phyloP scores from a whole-genome alignment of 1,140 invertebrate species.

The Apis mellifera region DNA sequence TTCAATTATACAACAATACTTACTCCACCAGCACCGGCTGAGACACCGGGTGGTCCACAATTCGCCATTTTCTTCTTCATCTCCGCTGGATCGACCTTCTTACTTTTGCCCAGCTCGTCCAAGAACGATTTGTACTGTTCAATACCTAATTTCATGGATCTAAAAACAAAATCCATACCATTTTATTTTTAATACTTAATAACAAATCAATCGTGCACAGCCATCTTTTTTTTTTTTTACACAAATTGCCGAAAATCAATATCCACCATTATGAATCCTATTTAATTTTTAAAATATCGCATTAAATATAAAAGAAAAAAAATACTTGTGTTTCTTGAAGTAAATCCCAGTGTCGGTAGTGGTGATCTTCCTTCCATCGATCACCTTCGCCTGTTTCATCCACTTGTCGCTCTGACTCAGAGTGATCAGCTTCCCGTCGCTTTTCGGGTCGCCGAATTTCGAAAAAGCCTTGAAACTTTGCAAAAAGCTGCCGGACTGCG shows the following conservation, averaged over 20 bases:
- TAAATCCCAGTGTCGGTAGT: conserved; percentile 94
- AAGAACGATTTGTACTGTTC: conserved; percentile 91
- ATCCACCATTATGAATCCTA: too few relatives aligned
- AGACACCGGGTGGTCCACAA: conserved; percentile 88
- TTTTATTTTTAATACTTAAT: background rate
- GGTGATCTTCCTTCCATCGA: conserved; percentile 93
- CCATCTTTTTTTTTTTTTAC: too few relatives aligned
- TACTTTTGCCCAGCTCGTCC: conserved; percentile 90
- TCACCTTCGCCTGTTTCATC: conserved; percentile 97
- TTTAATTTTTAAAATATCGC: background rate
- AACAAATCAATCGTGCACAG: too few relatives aligned
- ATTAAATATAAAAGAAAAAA: background rate
- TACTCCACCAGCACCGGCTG: conserved; percentile 78
- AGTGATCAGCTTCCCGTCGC: conserved; percentile 92
- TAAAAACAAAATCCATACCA: conserved; percentile 45
- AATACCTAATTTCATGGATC: conserved; percentile 85
- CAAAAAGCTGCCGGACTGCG: conserved; percentile 64
- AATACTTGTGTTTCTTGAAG: conserved; percentile 93
- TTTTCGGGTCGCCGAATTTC: conserved; percentile 94
- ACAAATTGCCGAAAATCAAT: too few relatives aligned
- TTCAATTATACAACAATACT: conserved; percentile 51
- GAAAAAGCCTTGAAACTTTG: conserved; percentile 86
- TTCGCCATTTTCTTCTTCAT: conserved; percentile 89
- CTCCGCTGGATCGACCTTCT: conserved; percentile 88
- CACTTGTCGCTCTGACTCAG: conserved; percentile 95